These are phyloP conservation scores for Pachyramphus minor DNA, from an alignment of 2,113 vertebrate genomes.

Conservation along the genomic window DNA sequence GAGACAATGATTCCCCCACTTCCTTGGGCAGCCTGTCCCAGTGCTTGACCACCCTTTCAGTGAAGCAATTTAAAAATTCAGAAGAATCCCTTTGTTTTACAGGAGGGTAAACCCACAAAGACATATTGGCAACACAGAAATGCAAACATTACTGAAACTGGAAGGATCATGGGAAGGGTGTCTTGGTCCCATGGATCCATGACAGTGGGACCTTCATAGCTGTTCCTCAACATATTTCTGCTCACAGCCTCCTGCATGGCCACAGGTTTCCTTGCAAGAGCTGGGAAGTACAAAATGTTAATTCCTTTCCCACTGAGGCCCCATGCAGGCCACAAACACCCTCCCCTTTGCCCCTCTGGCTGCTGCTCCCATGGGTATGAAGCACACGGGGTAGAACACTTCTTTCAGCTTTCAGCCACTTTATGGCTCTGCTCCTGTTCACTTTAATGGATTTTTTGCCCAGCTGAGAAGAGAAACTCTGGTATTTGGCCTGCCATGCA, in stretches of 20 bases:
- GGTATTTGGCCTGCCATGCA: not conserved
- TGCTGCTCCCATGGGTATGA: not conserved
- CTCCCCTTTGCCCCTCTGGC: not conserved
- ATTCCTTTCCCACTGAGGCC: not conserved
- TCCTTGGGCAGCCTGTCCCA: not conserved
- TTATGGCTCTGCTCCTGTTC: not conserved
- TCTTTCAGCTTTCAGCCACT: not conserved
- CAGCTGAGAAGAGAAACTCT: not conserved
- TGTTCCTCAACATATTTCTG: not conserved
- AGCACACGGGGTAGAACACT: not conserved
- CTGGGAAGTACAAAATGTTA: not conserved
- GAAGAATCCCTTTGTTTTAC: not conserved
- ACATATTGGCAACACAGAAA: not conserved
- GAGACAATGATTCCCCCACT: not conserved
- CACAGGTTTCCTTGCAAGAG: not conserved
- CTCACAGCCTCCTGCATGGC: not conserved
- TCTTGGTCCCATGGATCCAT: not conserved
- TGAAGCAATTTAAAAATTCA: not conserved
- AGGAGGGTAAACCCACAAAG: not conserved
- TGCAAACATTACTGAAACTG: not conserved
- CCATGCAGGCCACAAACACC: fast-evolving
- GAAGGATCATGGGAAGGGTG: not conserved
- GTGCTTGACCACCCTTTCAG: not conserved
- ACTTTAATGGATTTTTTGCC: not conserved
- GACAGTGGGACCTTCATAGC: not conserved